Base-by-base conservation (phyloP, 2,113 vertebrate genomes). In the Psilopsiagon aurifrons region DNA sequence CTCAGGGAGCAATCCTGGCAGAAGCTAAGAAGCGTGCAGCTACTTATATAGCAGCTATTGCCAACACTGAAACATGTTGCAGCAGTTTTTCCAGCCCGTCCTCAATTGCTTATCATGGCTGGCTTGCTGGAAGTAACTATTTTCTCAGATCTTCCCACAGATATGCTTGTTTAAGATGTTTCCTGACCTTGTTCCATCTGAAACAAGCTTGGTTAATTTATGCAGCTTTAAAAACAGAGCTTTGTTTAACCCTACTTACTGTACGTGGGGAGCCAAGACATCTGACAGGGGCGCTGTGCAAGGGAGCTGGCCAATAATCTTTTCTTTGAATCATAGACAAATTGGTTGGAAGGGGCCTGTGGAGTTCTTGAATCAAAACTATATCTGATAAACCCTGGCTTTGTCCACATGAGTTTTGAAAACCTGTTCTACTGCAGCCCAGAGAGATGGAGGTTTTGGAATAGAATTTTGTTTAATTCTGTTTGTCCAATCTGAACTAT, bases 91-190 rank as follows among this genome's bases (percentile, higher is more conserved):
- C 87, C 52, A 68, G 66, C 90, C 82, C 47, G 28, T 94, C 92
- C 82, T 95, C 82, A 51, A 33, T 60, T 90, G 86, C 78, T 91
- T 94, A 90, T 94, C 17, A 0, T 81, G 70, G 6, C 74, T 93
- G 19, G 70, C 83, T 76, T 71, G 70, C 69, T 95, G 81, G 83
- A 92, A 89, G 73, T 86, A 92, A 39, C 68, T 93, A 20, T 96
- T 87, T 91, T 93, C 74, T 91, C 66, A 93, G 95, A 94, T 97
- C 82, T 95, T 97, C 90, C 74, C 90, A 90, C 35, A 90, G 92
- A 96, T 95, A 97, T 2, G 33, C 69, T 91, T 90, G 62, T 85
- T 70, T 64, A 82, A 87, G 55, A 71, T 71, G 57, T 87, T 95
- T 94, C 75, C 84, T 76, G 81, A 95, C 78, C 92, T 94, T 77